Percentiles rank a stretch among this genome's conserved stretches.
Conservation (phyloP, 2,113 vertebrate species). For the Alligator mississippiensis region DNA sequence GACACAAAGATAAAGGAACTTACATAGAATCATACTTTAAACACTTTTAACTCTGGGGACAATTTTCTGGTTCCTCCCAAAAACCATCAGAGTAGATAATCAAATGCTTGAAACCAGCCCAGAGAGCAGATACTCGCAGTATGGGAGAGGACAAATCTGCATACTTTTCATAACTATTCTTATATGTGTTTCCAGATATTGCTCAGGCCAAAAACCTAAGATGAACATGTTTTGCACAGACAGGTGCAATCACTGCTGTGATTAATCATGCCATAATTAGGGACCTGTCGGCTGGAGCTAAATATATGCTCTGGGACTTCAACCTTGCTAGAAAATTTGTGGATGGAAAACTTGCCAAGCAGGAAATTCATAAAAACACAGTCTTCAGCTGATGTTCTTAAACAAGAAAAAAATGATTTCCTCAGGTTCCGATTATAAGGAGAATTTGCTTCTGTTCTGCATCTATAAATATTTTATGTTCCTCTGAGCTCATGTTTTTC, state of each 20-base stretch:
- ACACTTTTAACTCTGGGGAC: not conserved
- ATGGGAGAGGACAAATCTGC: not conserved
- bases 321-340: slow-evolving; percentile 50
- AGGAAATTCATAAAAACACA: slow-evolving; percentile 49
- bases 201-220: slow-evolving; percentile 56
- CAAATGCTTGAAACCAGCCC: not conserved
- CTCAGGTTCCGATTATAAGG: slow-evolving; percentile 12
- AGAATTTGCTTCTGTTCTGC: not conserved
- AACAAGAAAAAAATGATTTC: slow-evolving; percentile 43
- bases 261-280: slow-evolving; percentile 77
- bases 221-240: slow-evolving; percentile 68
- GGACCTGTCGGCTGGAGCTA: slow-evolving; percentile 65
- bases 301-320: slow-evolving; percentile 70
- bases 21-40: not conserved
- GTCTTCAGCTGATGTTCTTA: slow-evolving; percentile 34
- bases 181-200: not conserved
- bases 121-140: not conserved
- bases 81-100: not conserved
- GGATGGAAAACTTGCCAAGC: slow-evolving; percentile 65
- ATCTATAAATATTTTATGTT: slow-evolving; percentile 1
- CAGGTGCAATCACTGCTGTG: slow-evolving; percentile 73
- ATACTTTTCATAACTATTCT: not conserved
- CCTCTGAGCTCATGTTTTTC: not conserved
- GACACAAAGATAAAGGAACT: not conserved
- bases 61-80: not conserved